Evolutionary conservation across 1,140 invertebrate species (phyloP).

Genomic region (Mycetomoellerius zeteki): DNA sequence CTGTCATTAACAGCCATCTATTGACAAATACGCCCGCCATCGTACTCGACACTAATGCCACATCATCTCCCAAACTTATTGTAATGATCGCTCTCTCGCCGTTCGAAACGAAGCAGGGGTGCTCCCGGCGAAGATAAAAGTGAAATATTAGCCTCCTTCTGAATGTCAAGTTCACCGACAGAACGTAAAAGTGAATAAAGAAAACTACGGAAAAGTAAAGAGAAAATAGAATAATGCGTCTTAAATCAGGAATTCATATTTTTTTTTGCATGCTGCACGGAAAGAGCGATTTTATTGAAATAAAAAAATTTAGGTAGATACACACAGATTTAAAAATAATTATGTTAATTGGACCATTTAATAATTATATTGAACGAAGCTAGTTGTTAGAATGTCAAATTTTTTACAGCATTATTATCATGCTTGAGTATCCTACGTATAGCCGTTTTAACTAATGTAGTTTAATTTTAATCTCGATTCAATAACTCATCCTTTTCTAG

Average conservation of each 20-base stretch:
- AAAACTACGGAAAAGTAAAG: background rate
- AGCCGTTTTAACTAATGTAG: no score
- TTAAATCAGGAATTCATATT: background rate
- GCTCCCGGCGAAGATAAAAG: slow-evolving; percentile 39
- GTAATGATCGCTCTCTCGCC: slow-evolving; percentile 63
- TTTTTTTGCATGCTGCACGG: no score
- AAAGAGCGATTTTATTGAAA: no score
- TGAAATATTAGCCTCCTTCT: slow-evolving; percentile 42
- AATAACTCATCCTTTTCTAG: no score
- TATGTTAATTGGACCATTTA: no score
- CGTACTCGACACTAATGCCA: slow-evolving; percentile 75
- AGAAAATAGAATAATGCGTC: background rate
- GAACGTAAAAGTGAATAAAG: background rate
- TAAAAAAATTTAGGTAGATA: no score
- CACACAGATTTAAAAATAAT: no score
- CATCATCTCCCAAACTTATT: slow-evolving; percentile 75
- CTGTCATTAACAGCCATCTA: slow-evolving; percentile 79
- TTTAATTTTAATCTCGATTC: no score
- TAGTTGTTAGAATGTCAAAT: no score
- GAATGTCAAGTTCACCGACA: slow-evolving; percentile 45
- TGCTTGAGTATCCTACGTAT: no score
- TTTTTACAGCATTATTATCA: no score
- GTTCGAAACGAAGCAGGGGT: slow-evolving; percentile 41
- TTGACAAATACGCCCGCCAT: slow-evolving; percentile 77
- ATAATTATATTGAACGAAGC: no score